A percentile compares a stretch with the other conserved stretches of the same genome.
Evolutionary conservation across 2,113 vertebrate genomes (phyloP).

Genomic region (Corvus cornix): DNA sequence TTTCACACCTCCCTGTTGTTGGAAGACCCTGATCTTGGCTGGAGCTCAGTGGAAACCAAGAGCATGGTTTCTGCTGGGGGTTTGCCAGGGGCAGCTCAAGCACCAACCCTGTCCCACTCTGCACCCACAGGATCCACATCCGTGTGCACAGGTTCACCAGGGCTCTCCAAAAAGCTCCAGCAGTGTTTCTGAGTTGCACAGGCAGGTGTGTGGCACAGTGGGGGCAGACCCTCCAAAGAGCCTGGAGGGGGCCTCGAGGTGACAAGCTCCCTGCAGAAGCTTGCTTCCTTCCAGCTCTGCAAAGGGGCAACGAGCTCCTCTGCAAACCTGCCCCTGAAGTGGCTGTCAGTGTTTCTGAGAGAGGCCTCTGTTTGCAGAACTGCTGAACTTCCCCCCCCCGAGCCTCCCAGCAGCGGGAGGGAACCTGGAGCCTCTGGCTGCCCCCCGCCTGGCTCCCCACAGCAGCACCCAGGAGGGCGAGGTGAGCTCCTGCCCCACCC

Average conservation of each 20-base stretch:
- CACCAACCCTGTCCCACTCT: background rate
- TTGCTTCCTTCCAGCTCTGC: background rate
- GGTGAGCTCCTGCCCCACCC: background rate
- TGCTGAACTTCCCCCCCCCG: background rate
- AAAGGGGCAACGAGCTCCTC: background rate
- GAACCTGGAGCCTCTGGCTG: background rate
- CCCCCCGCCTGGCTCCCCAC: background rate
- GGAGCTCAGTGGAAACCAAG: background rate
- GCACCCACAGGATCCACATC: rapidly evolving
- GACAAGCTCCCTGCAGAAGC: background rate
- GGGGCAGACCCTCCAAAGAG: background rate
- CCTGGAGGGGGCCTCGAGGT: rapidly evolving
- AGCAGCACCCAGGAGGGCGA: background rate
- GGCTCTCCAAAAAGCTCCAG: background rate
- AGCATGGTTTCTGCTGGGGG: background rate
- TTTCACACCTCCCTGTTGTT: background rate
- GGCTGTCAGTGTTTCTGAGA: background rate
- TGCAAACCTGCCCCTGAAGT: background rate
- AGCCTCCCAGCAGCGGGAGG: background rate
- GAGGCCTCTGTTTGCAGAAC: conserved; percentile 38
- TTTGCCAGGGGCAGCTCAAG: background rate
- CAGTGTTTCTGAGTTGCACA: background rate
- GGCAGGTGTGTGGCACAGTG: rapidly evolving
- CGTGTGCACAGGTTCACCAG: background rate
- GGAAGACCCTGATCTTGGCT: rapidly evolving